Conservation (phyloP, 2,113 vertebrate genomes). For the Progne subis region DNA sequence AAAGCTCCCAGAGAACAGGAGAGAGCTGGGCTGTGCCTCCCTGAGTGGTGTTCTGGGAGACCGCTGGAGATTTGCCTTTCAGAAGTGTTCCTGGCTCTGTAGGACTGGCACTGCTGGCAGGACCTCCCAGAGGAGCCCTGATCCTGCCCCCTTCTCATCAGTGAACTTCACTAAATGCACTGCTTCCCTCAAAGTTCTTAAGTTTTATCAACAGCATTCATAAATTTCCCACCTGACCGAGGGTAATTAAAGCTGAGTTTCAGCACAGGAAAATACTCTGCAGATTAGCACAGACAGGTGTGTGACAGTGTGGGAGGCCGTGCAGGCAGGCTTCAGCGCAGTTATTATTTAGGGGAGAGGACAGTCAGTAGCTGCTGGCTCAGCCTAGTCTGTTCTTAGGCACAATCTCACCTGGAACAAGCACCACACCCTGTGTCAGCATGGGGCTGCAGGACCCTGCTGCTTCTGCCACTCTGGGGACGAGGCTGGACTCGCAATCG, state of each 20-base stretch:
- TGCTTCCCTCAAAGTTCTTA: accelerated
- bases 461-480: not conserved
- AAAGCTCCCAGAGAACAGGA: not conserved
- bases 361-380: not conserved
- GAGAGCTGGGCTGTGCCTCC: not conserved
- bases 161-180: not conserved
- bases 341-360: not conserved
- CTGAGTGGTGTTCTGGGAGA: not conserved
- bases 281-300: not conserved
- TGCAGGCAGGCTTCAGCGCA: not conserved
- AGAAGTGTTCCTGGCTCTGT: not conserved
- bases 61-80: not conserved
- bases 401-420: not conserved
- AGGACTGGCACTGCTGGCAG: not conserved
- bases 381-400: not conserved
- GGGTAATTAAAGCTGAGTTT: not conserved
- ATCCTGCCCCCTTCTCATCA: not conserved
- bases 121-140: not conserved
- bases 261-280: not conserved
- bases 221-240: not conserved
- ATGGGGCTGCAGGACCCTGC: not conserved
- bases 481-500: not conserved
- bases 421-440: not conserved
- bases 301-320: not conserved
- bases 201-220: not conserved